These are phyloP conservation scores for Apamea sordens DNA, from an alignment of 2,888 invertebrate species.

Conservation along the genomic window DNA sequence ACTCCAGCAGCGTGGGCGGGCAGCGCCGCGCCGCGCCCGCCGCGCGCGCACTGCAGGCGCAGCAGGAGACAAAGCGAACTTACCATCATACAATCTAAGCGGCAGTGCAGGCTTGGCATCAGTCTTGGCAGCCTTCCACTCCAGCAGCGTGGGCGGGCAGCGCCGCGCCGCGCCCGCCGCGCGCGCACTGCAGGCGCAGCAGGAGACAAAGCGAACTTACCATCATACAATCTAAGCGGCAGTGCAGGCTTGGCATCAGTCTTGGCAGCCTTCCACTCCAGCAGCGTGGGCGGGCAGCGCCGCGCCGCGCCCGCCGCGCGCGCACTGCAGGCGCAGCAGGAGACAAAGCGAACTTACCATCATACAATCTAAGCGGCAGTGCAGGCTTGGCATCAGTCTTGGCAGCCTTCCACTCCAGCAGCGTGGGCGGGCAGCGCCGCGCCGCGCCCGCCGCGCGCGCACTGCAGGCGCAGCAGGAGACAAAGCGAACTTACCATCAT, in stretches of 20 bases:
- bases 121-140: slow-evolving; percentile 80
- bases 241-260: slow-evolving; percentile 79
- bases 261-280: slow-evolving; percentile 82
- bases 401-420: slow-evolving; percentile 83
- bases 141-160: slow-evolving; percentile 81
- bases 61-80: too few relatives aligned
- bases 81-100: slow-evolving; percentile 90
- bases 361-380: slow-evolving; percentile 85
- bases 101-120: slow-evolving; percentile 81
- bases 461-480: slow-evolving; percentile 91
- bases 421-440: slow-evolving; percentile 81
- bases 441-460: slow-evolving; percentile 80
- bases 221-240: slow-evolving; percentile 89
- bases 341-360: too few relatives aligned
- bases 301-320: slow-evolving; percentile 79
- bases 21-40: slow-evolving; percentile 78
- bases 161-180: slow-evolving; percentile 77
- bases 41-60: slow-evolving; percentile 83
- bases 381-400: slow-evolving; percentile 77
- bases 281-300: slow-evolving; percentile 81
- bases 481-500: too few relatives aligned
- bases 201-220: too few relatives aligned
- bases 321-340: slow-evolving; percentile 91
- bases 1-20: slow-evolving; percentile 84
- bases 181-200: slow-evolving; percentile 89